Evolutionary conservation across 2,888 invertebrate species (phyloP), one percentile per base, ranked within the genome.

Genomic region (Nezara viridula): DNA sequence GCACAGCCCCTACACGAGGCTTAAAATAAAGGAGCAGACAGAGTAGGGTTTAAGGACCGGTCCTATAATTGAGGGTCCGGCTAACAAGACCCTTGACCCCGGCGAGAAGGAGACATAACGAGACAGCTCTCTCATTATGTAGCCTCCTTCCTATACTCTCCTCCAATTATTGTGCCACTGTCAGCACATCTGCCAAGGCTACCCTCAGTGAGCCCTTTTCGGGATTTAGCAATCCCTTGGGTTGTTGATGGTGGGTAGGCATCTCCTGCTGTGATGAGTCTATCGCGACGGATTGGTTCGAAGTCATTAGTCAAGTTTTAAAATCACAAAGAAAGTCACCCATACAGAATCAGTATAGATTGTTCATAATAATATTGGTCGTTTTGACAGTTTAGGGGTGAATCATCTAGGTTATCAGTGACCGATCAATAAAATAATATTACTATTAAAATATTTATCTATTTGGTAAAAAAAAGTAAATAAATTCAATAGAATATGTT

Each of bases 51-150:
- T 44, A 81, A 81, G 81, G 81, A 81, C 81, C 12, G 1, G 1
- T 14, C 44, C 81, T 81, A 81, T 44, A 81, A 81, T 81, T 44
- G 81, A 81, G 81, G 44, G 81, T 81, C 81, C 81, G 81, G 81
- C 81, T 81, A 81, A 81, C 81, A 81, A 81, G 81, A 81, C 81
- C 81, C 81, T 81, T 81, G 81, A 81, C 81, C 81, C 81, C 21
- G 19, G 44, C 5, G 37, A 40, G 40, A 10, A 77, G 40, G 19
- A 40, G 44, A 16, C 77, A 77, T 77, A 77, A 77, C 44, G 81
- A 81, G 81, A 47, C 81, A 81, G 44, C 44, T 24, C 44, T 14
- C 24, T 81, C 81, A 81, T 81, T 81, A 81, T n/a, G 44, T 40
- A n/a, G 77, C 40, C 19, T 37, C 32, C 32, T 19, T 37, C 66